Percentiles rank a stretch among this genome's conserved stretches.
phyloP scores from a whole-genome alignment of 2,797 vertebrate genomes.

The Furcifer pardalis region DNA sequence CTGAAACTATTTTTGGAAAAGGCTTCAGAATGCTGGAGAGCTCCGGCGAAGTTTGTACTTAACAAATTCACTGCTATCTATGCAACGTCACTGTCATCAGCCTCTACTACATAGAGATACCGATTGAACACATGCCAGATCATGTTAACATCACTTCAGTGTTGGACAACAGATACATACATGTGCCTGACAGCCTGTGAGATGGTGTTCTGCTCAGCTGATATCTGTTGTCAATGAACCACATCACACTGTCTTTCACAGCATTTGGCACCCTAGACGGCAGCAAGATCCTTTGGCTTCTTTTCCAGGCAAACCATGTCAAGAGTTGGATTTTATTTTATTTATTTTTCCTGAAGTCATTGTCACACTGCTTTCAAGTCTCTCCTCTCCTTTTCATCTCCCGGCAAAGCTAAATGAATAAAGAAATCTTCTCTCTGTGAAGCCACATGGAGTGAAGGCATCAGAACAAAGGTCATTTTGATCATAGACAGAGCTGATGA shows the following conservation, averaged over 20 bases:
- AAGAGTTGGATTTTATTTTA: neutral
- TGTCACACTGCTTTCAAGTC: conserved; percentile 26
- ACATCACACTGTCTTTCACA: conserved; percentile 29
- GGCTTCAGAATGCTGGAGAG: neutral
- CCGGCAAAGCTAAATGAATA: conserved; percentile 9
- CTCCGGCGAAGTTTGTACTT: neutral
- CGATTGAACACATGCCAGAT: conserved; percentile 5
- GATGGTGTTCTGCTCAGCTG: conserved; percentile 37
- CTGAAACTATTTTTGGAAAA: neutral
- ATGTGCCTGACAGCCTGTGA: neutral
- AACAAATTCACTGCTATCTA: too few relatives aligned
- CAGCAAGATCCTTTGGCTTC: conserved; percentile 35
- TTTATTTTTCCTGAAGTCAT: conserved; percentile 1
- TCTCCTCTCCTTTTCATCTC: conserved; percentile 10
- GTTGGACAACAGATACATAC: conserved; percentile 19
- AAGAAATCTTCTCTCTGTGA: conserved; percentile 30
- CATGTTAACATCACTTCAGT: neutral
- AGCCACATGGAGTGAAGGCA: conserved; percentile 28
- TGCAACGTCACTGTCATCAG: too few relatives aligned
- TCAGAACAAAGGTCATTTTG: conserved; percentile 31
- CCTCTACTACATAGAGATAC: neutral
- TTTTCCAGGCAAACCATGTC: conserved; percentile 25
- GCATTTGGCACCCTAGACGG: conserved; percentile 50
- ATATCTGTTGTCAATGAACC: conserved; percentile 41
- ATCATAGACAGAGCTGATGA: conserved; percentile 29